A percentile compares a stretch with the other conserved stretches of the same genome.
Conservation (phyloP, 2,888 invertebrate species). For the Melanotus villosus region DNA sequence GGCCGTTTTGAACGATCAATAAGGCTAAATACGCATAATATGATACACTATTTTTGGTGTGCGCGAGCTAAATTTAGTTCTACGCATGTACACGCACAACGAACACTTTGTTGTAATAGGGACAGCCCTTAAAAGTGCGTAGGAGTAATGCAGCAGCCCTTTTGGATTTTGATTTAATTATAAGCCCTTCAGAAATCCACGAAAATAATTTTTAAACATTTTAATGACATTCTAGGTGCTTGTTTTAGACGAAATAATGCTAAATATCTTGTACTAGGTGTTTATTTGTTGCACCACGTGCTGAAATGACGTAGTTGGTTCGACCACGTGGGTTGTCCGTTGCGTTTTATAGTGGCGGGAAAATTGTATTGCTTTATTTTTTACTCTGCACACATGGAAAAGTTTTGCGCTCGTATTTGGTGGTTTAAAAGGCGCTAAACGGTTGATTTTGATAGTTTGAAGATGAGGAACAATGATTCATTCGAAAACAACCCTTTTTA, state of each 20-base stretch:
- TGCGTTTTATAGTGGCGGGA: slow-evolving; percentile 26
- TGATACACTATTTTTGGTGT: slow-evolving; percentile 17
- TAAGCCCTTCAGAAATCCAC: background rate
- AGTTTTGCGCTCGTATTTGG: too few species aligned
- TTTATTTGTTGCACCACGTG: slow-evolving; percentile 47
- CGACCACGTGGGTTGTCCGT: slow-evolving; percentile 30
- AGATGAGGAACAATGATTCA: too few species aligned
- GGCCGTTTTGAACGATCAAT: slow-evolving; percentile 56
- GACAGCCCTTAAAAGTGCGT: slow-evolving; percentile 11
- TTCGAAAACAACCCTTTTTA: too few species aligned
- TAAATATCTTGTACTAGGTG: slow-evolving; percentile 10
- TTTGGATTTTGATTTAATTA: background rate
- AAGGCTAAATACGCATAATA: slow-evolving; percentile 47
- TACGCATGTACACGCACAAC: slow-evolving; percentile 20
- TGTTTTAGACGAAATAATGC: background rate
- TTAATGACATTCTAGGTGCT: too few species aligned
- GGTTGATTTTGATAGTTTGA: too few species aligned
- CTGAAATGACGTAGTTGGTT: slow-evolving; percentile 22
- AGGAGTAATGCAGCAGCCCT: slow-evolving; percentile 1
- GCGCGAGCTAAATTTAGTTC: slow-evolving; percentile 5
- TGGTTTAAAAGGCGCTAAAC: too few species aligned
- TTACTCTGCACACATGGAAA: background rate
- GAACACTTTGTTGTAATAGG: slow-evolving; percentile 11
- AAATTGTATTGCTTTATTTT: background rate
- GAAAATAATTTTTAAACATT: background rate